These are phyloP conservation scores for Troides oblongomaculatus DNA, from an alignment of 2,888 invertebrate species.

Conservation along the genomic window DNA sequence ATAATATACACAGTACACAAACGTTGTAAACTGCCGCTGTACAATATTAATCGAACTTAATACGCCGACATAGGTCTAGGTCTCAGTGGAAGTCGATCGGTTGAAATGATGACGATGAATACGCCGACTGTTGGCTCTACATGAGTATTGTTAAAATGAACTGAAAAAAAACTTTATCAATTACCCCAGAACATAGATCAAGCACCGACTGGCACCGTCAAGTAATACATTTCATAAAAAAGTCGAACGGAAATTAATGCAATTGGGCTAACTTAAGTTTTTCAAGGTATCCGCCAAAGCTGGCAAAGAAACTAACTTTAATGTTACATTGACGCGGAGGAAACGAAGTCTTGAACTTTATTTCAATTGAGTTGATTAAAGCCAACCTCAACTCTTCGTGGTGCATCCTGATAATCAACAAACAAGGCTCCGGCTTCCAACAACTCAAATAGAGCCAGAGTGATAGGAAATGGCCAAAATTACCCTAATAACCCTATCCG, in stretches of 20 bases:
- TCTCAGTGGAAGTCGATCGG: no score
- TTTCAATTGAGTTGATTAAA: neutral
- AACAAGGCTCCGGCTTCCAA: no score
- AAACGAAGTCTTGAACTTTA: neutral
- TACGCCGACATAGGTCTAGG: neutral
- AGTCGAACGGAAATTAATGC: conserved; percentile 17
- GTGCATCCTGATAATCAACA: no score
- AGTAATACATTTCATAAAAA: conserved; percentile 7
- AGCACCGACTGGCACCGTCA: conserved; percentile 25
- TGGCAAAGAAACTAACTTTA: conserved; percentile 13
- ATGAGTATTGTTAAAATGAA: neutral
- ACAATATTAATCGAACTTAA: neutral
- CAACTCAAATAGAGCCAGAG: no score
- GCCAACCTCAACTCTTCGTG: no score
- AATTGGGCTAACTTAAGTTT: conserved; percentile 23
- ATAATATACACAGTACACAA: neutral
- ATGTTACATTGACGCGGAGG: neutral
- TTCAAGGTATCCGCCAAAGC: conserved; percentile 17
- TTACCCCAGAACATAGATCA: conserved; percentile 2
- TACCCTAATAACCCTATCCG: no score
- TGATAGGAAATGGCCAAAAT: no score
- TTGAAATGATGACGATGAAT: no score
- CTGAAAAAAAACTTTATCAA: neutral
- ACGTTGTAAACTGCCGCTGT: neutral
- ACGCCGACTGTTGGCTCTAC: neutral